These are phyloP conservation scores for Cossypha dichroa DNA, from an alignment of 2,797 vertebrate genomes.

Conservation along the genomic window DNA sequence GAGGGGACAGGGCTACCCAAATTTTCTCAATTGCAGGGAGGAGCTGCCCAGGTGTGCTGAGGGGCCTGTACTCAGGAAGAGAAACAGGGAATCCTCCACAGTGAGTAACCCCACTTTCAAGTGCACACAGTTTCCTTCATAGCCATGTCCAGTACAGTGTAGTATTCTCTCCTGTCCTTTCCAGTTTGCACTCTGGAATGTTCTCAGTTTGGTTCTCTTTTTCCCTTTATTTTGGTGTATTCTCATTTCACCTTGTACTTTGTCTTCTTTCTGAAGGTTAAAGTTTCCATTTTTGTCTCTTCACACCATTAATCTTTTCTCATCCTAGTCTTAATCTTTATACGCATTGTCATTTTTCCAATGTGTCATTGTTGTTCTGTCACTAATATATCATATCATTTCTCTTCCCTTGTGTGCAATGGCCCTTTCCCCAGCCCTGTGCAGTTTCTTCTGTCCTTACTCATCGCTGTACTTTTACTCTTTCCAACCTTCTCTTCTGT, in stretches of 20 bases:
- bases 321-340: slow-evolving; percentile 7
- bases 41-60: slow-evolving; percentile 79
- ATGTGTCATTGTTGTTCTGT: slow-evolving; percentile 28
- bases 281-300: slow-evolving; percentile 31
- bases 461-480: neutral
- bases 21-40: slow-evolving; percentile 79
- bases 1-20: slow-evolving; percentile 79
- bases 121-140: slow-evolving; percentile 70
- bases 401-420: slow-evolving; percentile 24
- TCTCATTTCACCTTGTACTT: slow-evolving; percentile 23
- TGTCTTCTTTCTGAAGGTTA: slow-evolving; percentile 21
- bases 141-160: slow-evolving; percentile 64
- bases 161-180: slow-evolving; percentile 60
- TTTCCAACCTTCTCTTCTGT: neutral
- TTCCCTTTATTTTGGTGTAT: neutral
- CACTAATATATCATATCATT: neutral
- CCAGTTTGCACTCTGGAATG: slow-evolving; percentile 59
- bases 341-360: neutral
- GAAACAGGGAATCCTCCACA: slow-evolving; percentile 79
- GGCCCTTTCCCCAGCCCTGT: neutral
- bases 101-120: slow-evolving; percentile 77
- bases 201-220: slow-evolving; percentile 60
- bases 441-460: slow-evolving; percentile 24
- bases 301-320: neutral
- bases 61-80: slow-evolving; percentile 78